Evolutionary conservation across 2,888 invertebrate species (phyloP).

Genomic region (Palloptera scutellata): DNA sequence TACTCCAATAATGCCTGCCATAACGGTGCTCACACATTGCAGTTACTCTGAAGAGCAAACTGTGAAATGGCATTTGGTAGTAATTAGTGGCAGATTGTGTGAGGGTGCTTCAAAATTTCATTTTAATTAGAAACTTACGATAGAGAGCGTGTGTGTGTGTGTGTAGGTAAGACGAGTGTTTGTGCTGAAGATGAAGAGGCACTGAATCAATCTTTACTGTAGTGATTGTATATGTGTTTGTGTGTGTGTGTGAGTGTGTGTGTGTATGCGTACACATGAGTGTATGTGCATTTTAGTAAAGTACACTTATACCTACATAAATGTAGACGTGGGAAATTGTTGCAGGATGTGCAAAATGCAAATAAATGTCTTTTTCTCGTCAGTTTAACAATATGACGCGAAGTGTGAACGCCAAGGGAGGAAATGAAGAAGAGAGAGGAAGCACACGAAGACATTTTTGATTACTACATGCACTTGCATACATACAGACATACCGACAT

Average conservation of each 20-base stretch:
- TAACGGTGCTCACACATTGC: too few relatives aligned
- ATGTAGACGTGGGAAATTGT: slow-evolving; percentile 13
- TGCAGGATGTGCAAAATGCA: slow-evolving; percentile 5
- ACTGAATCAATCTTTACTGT: background rate
- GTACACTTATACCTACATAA: too few relatives aligned
- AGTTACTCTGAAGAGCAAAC: slow-evolving; percentile 8
- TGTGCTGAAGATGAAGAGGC: background rate
- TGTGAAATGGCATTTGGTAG: slow-evolving; percentile 37
- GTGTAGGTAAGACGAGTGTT: background rate
- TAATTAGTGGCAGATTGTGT: slow-evolving; percentile 46
- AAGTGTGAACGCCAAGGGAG: background rate
- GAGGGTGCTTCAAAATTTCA: slow-evolving; percentile 33
- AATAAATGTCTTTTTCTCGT: background rate
- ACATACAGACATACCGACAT: slow-evolving; percentile 5
- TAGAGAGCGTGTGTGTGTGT: background rate
- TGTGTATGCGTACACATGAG: slow-evolving; percentile 1
- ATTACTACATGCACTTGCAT: slow-evolving; percentile 12
- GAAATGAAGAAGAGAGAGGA: background rate
- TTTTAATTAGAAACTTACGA: slow-evolving; percentile 38
- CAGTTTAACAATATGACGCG: background rate
- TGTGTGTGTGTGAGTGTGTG: background rate
- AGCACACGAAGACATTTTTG: background rate
- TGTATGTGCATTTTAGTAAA: too few relatives aligned
- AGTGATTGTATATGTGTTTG: slow-evolving; percentile 4
- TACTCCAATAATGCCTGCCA: too few relatives aligned